phyloP scores from a whole-genome alignment of 2,113 vertebrate species.

The Gasterosteus nipponicus region DNA sequence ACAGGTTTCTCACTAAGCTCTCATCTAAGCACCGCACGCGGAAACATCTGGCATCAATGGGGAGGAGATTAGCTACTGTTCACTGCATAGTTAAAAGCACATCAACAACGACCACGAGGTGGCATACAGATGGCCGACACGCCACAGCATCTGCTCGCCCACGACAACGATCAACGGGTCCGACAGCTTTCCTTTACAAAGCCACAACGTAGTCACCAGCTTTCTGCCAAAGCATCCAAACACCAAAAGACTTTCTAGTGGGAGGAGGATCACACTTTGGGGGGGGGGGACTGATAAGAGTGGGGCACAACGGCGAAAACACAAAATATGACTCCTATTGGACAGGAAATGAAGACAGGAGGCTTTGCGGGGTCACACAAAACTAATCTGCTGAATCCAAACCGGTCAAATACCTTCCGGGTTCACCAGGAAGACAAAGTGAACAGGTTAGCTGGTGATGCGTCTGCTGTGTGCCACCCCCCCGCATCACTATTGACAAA shows the following conservation, averaged over 20 bases:
- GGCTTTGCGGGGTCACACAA: background rate
- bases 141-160: background rate
- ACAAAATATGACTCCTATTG: slow-evolving; percentile 7
- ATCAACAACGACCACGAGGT: background rate
- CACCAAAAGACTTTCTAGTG: background rate
- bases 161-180: background rate
- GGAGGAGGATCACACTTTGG: background rate
- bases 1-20: background rate
- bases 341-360: background rate
- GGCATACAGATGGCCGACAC: background rate
- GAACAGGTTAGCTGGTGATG: slow-evolving; percentile 16
- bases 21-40: background rate
- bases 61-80: background rate
- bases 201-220: background rate
- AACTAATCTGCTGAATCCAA: background rate
- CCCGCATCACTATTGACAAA: background rate
- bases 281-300: background rate
- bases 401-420: slow-evolving; percentile 20
- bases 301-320: slow-evolving; percentile 14
- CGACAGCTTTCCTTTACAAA: background rate
- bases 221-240: slow-evolving; percentile 1
- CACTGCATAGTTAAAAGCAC: background rate
- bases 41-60: background rate
- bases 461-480: slow-evolving; percentile 10
- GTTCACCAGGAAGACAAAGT: background rate